Base-by-base conservation (phyloP, 2,113 vertebrate genomes). In the Toxotes chatareus region DNA sequence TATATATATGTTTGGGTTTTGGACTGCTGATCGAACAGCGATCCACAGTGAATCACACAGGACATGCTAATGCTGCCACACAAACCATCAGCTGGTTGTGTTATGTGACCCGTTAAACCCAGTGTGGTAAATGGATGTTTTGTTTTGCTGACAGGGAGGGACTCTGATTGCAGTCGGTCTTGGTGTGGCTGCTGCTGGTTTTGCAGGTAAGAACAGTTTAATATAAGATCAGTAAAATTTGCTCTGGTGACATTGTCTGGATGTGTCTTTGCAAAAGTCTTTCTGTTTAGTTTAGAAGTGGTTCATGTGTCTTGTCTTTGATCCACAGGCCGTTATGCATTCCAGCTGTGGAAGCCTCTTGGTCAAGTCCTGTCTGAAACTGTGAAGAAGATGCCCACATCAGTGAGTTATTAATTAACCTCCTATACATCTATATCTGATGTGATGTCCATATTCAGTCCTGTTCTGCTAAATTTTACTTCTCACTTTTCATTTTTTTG, bases 281-380 rank as follows among this genome's bases (percentile, higher is more conserved):
- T 32, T 27, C 2, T 16, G 0, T 40, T 65, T 60, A 21, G 19
- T 53, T 17, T 32, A 0, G 13, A 47, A 38, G 10, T 32, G 67
- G 57, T 53, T 59, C 34, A 34, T 72, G 8, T 76, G 21, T 64
- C 14, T 44, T 79, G 62, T 74, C 61, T 85, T 80, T 79, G 42
- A 69, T 61, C 32, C 19, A 79, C 88, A 99, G 97, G 97, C 77
- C 96, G 96, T 69, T 98, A 96, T 6, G 96, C 96, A 17, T 97
- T 97, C 90, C 96, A 93, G 21, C 89, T 97, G 69, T 97, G 97
- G 97, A 99, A 97, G 79, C 97, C 97, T 69, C 90, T 98, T 62
- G 96, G 96, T 76, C 96, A 98, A 84, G 85, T 97, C 40, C 94
- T 99, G 68, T 92, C 96, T 70, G 93, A 96, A 83, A 94, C 95